Base-by-base conservation (phyloP, 2,888 invertebrate genomes). In the Dascillus cervinus region DNA sequence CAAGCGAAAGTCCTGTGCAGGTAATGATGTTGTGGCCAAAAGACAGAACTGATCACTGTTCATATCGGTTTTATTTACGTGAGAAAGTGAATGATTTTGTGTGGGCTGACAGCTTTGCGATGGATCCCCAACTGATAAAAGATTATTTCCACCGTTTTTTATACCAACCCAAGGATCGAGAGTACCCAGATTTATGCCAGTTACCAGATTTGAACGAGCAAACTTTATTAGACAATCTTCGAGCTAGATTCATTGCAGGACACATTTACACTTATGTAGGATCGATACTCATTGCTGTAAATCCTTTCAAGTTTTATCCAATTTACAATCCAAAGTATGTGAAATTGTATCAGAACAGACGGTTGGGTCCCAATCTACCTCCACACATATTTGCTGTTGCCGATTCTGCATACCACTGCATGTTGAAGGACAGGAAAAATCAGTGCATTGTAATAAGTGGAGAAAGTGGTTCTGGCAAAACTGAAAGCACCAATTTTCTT, bases 291-390 rank as follows among this genome's bases (percentile, higher is more conserved):
- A 92, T 96, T 55, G 92, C 95, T 29, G 82, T 95, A 43, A 95
- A 95, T 64, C 86, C 86, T 6, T 92, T 92, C 66, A 85, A 85
- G 70, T 94, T 94, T 66, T 91, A 91, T 65, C 94, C 95, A 11
- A 95, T 96, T 49, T 96, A 95, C 71, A 95, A 95, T 69, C 95
- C 95, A 25, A 95, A 94, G 67, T 94, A 92, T 70, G 94, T 94
- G 47, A 88, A 91, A 65, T 68, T 94, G 50, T 96, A 95, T 67
- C 94, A 95, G 67, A 91, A 90, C 67, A 79, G 90, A 60, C 72
- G 90, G 50, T 74, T 92, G 50, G 89, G 90, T 13, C 86, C 89
- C 20, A 91, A 90, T 57, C 73, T 94, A 47, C 94, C 95, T 20
- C 95, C 96, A 23, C 95, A 96, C 61, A 92, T 96, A 58, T 96